Evolutionary conservation across 2,888 invertebrate genomes (phyloP), one percentile per base, ranked within the genome.

Genomic region (Andrena haemorrhoa): DNA sequence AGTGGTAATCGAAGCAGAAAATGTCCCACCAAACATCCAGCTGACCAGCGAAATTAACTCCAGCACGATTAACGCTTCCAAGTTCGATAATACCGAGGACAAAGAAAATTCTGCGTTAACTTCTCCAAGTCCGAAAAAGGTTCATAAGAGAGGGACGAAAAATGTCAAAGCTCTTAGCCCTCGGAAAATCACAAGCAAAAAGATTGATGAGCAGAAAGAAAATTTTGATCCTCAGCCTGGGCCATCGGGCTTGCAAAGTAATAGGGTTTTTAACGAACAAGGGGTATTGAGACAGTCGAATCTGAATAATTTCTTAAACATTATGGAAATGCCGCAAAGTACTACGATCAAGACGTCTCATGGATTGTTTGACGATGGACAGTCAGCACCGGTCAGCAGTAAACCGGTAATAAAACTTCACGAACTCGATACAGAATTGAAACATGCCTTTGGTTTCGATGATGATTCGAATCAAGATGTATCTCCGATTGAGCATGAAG

Each of bases 361-460:
- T 79, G 92, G 92, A 47, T 90, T 93, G 73, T 93, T 92, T 68
- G 83, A 85, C 26, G 92, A 93, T 65, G 53, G 65, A 7, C 58
- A 84, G 72, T 87, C 90, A 0, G 86, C 88, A 10, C 83, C 91
- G 3, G 79, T 90, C 31, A 75, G 4, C 58, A 81, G 75, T 2
- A 90, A 83, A 51, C 65, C 75, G 4, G 4, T 47, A 1, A 87
- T 79, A n/a, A 88, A 75, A 8, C 4, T 16, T 10, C 74, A 66
- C 16, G 29, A 58, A 61, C 16, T 10, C 31, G 81, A 84, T 20
- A 47, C 63, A 0, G 84, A 86, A 58, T 61, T 91, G 41, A 75
- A 89, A 10, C 91, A 90, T 84, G 91, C 90, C 4, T 93, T 93
- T 87, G 92, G 92, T 41, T 92, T 93, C 35, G 91, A 91, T 4